Evolutionary conservation across 2,888 invertebrate species (phyloP).

Genomic region (Hyposoter dolosus): DNA sequence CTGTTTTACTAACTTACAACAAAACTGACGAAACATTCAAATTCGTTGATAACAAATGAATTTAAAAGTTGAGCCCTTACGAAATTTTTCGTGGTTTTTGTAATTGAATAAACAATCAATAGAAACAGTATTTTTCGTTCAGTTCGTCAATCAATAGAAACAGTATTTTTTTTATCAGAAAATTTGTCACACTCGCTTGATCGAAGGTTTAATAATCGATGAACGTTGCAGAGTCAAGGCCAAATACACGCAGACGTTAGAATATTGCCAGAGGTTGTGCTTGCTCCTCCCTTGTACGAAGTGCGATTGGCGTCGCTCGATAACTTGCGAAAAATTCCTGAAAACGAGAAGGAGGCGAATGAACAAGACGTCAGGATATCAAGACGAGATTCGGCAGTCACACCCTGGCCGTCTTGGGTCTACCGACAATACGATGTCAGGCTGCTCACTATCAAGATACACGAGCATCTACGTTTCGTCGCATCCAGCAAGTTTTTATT

Average conservation of each 20-base stretch:
- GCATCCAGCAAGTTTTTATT: slow-evolving; percentile 76
- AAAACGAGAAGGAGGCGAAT: slow-evolving; percentile 72
- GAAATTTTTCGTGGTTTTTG: too few species aligned
- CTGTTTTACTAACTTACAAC: too few species aligned
- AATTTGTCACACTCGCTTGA: too few species aligned
- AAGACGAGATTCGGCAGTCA: slow-evolving; percentile 85
- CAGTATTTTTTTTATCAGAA: too few species aligned
- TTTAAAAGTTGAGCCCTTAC: too few species aligned
- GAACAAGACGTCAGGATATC: slow-evolving; percentile 77
- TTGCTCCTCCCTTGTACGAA: slow-evolving; percentile 86
- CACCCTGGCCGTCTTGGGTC: slow-evolving; percentile 89
- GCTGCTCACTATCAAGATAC: slow-evolving; percentile 83
- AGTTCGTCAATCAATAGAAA: too few species aligned
- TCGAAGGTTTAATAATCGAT: background rate
- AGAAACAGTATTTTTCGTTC: too few species aligned
- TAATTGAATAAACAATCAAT: too few species aligned
- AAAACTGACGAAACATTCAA: too few species aligned
- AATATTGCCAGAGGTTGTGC: slow-evolving; percentile 89
- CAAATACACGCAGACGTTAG: slow-evolving; percentile 85
- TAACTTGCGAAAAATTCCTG: slow-evolving; percentile 74
- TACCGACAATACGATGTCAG: slow-evolving; percentile 88
- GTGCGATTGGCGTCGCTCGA: slow-evolving; percentile 81
- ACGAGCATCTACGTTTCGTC: slow-evolving; percentile 79
- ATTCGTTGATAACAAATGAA: too few species aligned
- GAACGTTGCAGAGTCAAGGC: slow-evolving; percentile 71